Evolutionary conservation across 2,888 invertebrate genomes (phyloP).

Genomic region (Athalia cordata): DNA sequence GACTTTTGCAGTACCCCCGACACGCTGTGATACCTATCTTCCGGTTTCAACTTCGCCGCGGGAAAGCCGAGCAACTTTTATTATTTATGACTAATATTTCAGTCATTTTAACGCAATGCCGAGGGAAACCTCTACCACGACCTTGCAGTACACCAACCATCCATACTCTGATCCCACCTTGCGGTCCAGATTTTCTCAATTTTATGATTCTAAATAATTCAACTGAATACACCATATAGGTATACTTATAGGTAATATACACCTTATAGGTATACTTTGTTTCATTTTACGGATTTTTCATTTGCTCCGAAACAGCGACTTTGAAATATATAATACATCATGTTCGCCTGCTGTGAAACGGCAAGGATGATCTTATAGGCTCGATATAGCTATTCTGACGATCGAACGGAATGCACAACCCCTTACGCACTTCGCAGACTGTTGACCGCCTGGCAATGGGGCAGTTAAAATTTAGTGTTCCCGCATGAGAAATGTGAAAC

Average conservation of each 20-base stretch:
- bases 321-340: no score
- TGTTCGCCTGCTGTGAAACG: no score
- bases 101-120: constrained; percentile 54
- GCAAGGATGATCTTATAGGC: no score
- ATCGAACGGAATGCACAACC: constrained; percentile 3
- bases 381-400: not conserved
- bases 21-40: constrained; percentile 73
- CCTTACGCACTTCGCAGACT: constrained; percentile 22
- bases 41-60: constrained; percentile 72
- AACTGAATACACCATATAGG: not conserved
- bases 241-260: not conserved
- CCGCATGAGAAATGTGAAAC: constrained; percentile 35
- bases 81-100: constrained; percentile 74
- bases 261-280: no score
- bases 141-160: not conserved
- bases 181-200: constrained; percentile 9
- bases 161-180: not conserved
- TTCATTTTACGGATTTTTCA: no score
- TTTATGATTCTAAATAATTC: not conserved
- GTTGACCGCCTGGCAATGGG: constrained; percentile 34
- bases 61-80: constrained; percentile 73
- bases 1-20: constrained; percentile 59
- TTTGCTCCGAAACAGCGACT: no score
- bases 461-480: constrained; percentile 41
- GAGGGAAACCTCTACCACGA: constrained; percentile 31